Conservation (phyloP, 2,113 vertebrate genomes). For the Loxodonta africana region DNA sequence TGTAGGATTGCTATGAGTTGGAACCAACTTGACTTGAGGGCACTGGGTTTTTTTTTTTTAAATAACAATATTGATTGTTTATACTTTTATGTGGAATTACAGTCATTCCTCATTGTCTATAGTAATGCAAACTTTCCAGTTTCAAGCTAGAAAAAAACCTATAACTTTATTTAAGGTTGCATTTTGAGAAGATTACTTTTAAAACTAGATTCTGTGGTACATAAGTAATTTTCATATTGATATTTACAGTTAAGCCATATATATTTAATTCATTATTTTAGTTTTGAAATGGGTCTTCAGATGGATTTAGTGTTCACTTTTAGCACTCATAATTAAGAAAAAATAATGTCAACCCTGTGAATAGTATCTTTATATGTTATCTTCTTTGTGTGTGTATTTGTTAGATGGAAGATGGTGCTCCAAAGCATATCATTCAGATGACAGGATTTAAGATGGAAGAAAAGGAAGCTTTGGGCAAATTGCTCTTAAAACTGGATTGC, state of each 20-base stretch:
- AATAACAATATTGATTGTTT: background rate
- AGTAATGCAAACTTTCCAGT: background rate
- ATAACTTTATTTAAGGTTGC: conserved; percentile 9
- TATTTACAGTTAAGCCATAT: conserved; percentile 32
- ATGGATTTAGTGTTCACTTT: conserved; percentile 58
- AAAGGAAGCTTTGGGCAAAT: conserved; percentile 79
- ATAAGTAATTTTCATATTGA: conserved; percentile 23
- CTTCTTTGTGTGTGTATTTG: conserved; percentile 53
- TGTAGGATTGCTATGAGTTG: too few species aligned
- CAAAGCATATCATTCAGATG: conserved; percentile 86
- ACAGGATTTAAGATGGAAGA: conserved; percentile 89
- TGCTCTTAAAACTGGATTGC: conserved; percentile 87
- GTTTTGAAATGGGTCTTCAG: background rate
- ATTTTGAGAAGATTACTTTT: conserved; percentile 60
- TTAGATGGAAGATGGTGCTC: conserved; percentile 82
- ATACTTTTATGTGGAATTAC: conserved; percentile 13
- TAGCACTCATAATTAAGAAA: conserved; percentile 44
- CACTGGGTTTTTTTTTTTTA: too few species aligned
- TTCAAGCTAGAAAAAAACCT: conserved; percentile 13
- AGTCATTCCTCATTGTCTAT: background rate
- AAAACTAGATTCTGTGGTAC: conserved; percentile 9
- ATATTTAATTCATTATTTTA: conserved; percentile 42
- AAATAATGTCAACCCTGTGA: background rate
- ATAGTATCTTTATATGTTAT: background rate
- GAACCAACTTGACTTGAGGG: too few species aligned